These are phyloP conservation scores for Lethenteron reissneri DNA, from an alignment of 2,113 vertebrate genomes.

Conservation along the genomic window DNA sequence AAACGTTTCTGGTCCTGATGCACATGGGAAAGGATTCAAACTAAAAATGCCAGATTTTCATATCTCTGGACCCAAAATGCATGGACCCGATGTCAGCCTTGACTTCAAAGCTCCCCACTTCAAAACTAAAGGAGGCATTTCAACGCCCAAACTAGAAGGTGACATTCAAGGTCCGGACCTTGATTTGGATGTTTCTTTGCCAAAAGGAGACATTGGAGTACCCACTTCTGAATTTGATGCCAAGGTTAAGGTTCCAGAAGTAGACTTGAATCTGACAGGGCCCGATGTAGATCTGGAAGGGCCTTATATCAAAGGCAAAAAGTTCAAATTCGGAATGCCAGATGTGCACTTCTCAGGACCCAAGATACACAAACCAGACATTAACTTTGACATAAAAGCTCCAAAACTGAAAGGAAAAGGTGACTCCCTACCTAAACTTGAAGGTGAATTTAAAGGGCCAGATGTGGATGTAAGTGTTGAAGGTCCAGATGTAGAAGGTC, in stretches of 20 bases:
- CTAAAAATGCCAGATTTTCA: constrained; percentile 5
- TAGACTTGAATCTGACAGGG: background rate
- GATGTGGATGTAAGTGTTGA: constrained; percentile 4
- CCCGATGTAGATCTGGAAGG: background rate
- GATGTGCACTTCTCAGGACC: background rate
- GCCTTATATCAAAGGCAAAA: background rate
- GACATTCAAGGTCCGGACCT: background rate
- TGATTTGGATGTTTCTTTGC: background rate
- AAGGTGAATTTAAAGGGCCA: background rate
- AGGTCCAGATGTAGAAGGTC: background rate
- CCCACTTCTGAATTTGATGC: background rate
- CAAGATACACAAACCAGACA: background rate
- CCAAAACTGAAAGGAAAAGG: constrained; percentile 1
- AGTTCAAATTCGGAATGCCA: background rate
- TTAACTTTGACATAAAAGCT: background rate
- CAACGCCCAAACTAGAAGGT: constrained; percentile 16
- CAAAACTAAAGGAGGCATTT: constrained; percentile 17
- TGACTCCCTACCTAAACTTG: background rate
- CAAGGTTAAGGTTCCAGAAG: background rate
- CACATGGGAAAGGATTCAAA: background rate
- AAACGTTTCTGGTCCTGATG: background rate
- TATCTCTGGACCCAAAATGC: constrained; percentile 13
- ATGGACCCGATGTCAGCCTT: constrained; percentile 19
- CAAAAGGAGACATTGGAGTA: background rate
- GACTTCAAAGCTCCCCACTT: constrained; percentile 16